A percentile compares a stretch with the other conserved stretches of the same genome.
Conservation (phyloP, 2,888 invertebrate genomes). For the Drosophila trichaetosa region DNA sequence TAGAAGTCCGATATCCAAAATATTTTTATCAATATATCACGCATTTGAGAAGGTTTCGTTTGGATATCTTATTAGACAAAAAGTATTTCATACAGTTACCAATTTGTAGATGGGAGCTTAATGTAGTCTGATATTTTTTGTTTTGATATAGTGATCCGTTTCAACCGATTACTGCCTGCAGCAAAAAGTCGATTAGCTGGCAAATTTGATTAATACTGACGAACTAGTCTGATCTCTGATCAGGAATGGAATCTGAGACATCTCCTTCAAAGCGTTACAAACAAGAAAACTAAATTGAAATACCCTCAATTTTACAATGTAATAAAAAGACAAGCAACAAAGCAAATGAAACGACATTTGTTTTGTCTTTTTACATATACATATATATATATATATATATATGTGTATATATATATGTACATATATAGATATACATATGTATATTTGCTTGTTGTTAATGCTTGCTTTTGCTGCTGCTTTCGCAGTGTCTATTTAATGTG, state of each 20-base stretch:
- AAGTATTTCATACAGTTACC: background rate
- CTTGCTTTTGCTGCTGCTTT: constrained; percentile 32
- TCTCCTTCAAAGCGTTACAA: background rate
- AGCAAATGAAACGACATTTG: constrained; percentile 55
- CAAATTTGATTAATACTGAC: background rate
- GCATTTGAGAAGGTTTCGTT: background rate
- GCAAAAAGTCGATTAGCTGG: background rate
- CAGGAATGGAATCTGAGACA: background rate
- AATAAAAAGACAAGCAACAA: background rate
- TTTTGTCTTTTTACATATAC: constrained; percentile 46
- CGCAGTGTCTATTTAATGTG: constrained; percentile 55
- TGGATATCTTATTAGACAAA: background rate
- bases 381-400: constrained; percentile 7
- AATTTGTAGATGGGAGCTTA: background rate
- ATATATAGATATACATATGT: background rate
- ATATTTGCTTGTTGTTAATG: constrained; percentile 16
- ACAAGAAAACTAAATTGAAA: background rate
- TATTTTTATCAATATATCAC: no score
- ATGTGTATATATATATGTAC: constrained; percentile 10
- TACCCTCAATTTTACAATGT: background rate
- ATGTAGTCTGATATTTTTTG: background rate
- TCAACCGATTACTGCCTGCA: background rate
- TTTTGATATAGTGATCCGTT: background rate
- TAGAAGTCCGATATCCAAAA: background rate
- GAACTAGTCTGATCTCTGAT: background rate